Percentiles rank a stretch among this genome's conserved stretches.
phyloP scores from a whole-genome alignment of 2,113 vertebrate genomes.

The Terrapene triunguis region DNA sequence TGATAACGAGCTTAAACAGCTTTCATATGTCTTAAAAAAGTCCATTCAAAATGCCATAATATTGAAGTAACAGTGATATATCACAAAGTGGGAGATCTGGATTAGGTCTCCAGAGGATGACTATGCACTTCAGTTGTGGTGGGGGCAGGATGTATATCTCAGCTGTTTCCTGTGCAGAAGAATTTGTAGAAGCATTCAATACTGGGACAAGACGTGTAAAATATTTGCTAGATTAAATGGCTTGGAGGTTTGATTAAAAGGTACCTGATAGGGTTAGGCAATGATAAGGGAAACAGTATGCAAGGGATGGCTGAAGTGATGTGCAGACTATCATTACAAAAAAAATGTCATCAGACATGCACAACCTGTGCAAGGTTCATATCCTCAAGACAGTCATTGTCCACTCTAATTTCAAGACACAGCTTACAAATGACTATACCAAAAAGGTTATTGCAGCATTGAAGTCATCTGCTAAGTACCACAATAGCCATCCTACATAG shows the following conservation, averaged over 20 bases:
- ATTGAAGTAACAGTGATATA: not conserved
- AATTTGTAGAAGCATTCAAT: not conserved
- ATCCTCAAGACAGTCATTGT: constrained; percentile 50
- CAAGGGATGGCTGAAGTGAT: not conserved
- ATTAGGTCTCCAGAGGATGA: not conserved
- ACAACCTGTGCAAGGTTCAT: constrained; percentile 10
- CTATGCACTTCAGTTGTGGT: fast-evolving
- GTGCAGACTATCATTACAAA: not conserved
- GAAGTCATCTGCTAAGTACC: not conserved
- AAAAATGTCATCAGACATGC: not conserved
- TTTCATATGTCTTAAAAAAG: constrained; percentile 50
- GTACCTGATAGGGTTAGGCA: not conserved
- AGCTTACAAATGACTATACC: not conserved
- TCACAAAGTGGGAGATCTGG: not conserved
- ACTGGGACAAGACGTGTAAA: not conserved
- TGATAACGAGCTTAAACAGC: constrained; percentile 64
- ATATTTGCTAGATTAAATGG: not conserved
- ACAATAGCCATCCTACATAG: constrained; percentile 4
- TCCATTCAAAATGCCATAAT: not conserved
- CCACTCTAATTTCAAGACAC: constrained; percentile 35
- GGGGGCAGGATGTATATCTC: not conserved
- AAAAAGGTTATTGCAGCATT: constrained; percentile 33
- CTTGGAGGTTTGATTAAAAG: constrained; percentile 13
- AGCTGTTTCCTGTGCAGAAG: not conserved
- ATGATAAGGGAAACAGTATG: constrained; percentile 11